A percentile compares a stretch with the other conserved stretches of the same genome.
Evolutionary conservation across 2,888 invertebrate species (phyloP).

Genomic region (Papilio gigon): DNA sequence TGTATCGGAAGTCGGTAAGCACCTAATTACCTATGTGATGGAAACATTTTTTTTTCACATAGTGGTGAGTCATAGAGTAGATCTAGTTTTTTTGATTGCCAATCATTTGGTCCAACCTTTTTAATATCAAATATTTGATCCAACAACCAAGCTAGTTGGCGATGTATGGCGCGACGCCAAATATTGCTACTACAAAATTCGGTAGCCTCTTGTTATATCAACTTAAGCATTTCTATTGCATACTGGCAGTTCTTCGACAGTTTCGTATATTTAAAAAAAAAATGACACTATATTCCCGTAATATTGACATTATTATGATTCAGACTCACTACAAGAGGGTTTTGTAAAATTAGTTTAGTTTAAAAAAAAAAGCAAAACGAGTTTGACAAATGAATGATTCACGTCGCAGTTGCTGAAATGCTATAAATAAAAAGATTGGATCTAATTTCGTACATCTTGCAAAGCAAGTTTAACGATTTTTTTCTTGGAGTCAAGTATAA

Average conservation of each 20-base stretch:
- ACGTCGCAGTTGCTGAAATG: too few species aligned
- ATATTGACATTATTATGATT: not conserved
- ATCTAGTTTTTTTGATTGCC: not conserved
- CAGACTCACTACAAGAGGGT: not conserved
- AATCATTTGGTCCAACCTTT: not conserved
- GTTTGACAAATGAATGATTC: too few species aligned
- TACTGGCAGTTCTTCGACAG: not conserved
- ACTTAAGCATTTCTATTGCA: slow-evolving; percentile 22
- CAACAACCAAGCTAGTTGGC: slow-evolving; percentile 22
- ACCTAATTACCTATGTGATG: too few species aligned
- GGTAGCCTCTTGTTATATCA: not conserved
- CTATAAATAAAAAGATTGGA: too few species aligned
- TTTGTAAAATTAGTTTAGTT: too few species aligned
- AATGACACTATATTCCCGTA: too few species aligned
- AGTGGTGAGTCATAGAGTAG: too few species aligned
- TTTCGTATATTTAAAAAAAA: not conserved
- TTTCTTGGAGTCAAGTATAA: not conserved
- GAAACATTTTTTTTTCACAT: too few species aligned
- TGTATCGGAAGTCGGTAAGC: too few species aligned
- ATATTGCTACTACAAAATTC: slow-evolving; percentile 18
- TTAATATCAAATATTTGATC: slow-evolving; percentile 11
- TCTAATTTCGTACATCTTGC: not conserved
- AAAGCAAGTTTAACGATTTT: not conserved
- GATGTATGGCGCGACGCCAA: slow-evolving; percentile 29
- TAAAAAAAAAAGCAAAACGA: too few species aligned